These are phyloP conservation scores for Pseudorhiza aurosa DNA, from an alignment of 30 jellyfish, hydroid and myxozoan genomes.

Conservation along the genomic window DNA sequence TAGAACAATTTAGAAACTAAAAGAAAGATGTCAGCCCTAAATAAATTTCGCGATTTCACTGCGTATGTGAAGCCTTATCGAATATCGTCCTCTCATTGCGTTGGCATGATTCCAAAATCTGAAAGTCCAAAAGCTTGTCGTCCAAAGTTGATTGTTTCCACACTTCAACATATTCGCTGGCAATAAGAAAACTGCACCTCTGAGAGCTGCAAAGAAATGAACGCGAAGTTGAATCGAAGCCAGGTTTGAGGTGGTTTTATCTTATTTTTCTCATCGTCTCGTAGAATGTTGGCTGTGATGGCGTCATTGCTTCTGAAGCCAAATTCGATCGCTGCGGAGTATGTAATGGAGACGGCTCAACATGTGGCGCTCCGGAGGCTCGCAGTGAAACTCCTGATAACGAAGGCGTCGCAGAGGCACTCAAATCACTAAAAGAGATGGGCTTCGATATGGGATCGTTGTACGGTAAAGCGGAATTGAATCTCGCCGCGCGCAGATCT, in stretches of 20 bases:
- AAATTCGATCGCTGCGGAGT: conserved; percentile 98
- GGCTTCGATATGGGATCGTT: conserved; percentile 97
- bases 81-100: no score
- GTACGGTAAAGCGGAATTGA: conserved; percentile 81
- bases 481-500: conserved; percentile 80
- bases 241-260: not conserved
- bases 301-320: conserved; percentile 81
- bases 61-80: no score
- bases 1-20: no score
- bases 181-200: no score
- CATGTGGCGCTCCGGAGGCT: conserved; percentile 86
- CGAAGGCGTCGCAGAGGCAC: conserved; percentile 96
- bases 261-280: not conserved
- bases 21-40: no score
- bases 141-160: no score
- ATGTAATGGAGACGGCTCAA: conserved; percentile 96
- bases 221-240: no score
- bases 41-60: no score
- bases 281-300: conserved; percentile 97
- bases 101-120: no score
- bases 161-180: no score
- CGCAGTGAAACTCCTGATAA: conserved; percentile 87
- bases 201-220: no score
- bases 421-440: conserved; percentile 91
- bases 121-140: no score